Conservation (phyloP, 2,888 invertebrate species). For the Cryptus armator region DNA sequence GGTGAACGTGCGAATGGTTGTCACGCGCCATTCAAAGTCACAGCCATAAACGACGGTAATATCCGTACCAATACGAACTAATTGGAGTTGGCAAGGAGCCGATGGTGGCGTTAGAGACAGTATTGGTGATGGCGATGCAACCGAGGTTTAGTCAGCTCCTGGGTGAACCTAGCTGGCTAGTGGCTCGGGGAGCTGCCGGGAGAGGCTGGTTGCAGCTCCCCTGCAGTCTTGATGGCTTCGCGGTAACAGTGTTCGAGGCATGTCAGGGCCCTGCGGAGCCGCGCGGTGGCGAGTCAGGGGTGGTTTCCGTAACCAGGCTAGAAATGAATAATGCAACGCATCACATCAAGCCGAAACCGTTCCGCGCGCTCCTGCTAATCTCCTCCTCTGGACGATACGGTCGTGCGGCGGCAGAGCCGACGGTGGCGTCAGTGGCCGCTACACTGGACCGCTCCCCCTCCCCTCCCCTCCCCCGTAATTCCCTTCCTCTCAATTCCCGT, state of each 20-base stretch:
- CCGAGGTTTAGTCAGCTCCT: slow-evolving; percentile 41
- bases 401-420: slow-evolving; percentile 43
- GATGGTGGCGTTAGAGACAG: slow-evolving; percentile 42
- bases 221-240: slow-evolving; percentile 71
- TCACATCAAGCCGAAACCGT: slow-evolving; percentile 80
- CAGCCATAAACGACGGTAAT: slow-evolving; percentile 58
- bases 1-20: slow-evolving; percentile 33
- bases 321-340: slow-evolving; percentile 83
- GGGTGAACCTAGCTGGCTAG: slow-evolving; percentile 29
- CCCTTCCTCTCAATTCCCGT: slow-evolving; percentile 44
- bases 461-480: background rate
- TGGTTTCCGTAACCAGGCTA: slow-evolving; percentile 77
- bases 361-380: slow-evolving; percentile 78
- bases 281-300: slow-evolving; percentile 72
- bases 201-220: slow-evolving; percentile 37
- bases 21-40: slow-evolving; percentile 40
- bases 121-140: slow-evolving; percentile 28
- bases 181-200: slow-evolving; percentile 25
- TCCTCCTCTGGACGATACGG: slow-evolving; percentile 76
- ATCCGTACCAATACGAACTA: slow-evolving; percentile 70
- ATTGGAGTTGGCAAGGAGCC: slow-evolving; percentile 78
- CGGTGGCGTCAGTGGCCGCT: slow-evolving; percentile 51
- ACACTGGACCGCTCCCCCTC: slow-evolving; percentile 34
- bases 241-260: slow-evolving; percentile 75
- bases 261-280: slow-evolving; percentile 73